phyloP scores from a whole-genome alignment of 2,797 vertebrate genomes.

The Oreonectes daqikongensis region DNA sequence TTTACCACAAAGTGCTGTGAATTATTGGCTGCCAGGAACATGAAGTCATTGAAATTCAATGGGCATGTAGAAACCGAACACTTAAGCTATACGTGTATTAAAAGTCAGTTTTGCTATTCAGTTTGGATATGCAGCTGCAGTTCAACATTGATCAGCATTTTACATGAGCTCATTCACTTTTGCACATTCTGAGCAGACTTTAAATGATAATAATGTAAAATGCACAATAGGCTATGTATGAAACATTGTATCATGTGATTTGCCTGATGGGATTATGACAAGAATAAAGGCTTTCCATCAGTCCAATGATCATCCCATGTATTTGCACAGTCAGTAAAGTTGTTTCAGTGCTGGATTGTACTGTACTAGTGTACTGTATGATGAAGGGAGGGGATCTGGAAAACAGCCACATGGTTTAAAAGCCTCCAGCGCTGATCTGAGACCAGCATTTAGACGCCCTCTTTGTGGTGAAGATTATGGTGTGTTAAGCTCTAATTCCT shows the following conservation, averaged over 20 bases:
- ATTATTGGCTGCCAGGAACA: background rate
- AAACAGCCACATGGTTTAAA: constrained; percentile 23
- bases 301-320: constrained; percentile 1
- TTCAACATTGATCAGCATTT: background rate
- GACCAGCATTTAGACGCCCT: constrained; percentile 9
- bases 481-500: constrained; percentile 22
- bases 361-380: background rate
- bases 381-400: constrained; percentile 20
- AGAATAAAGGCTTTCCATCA: constrained; percentile 23
- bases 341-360: constrained; percentile 25
- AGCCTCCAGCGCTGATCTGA: constrained; percentile 10
- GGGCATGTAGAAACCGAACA: background rate
- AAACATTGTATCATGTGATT: too few relatives aligned
- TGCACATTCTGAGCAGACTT: background rate
- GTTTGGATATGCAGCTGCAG: background rate
- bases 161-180: background rate
- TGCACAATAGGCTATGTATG: background rate
- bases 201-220: background rate
- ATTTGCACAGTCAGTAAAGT: constrained; percentile 14
- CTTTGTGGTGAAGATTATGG: constrained; percentile 24
- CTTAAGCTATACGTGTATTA: background rate
- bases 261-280: constrained; percentile 18
- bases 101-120: background rate
- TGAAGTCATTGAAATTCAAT: constrained; percentile 3
- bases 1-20: background rate